Evolutionary conservation across 2,113 vertebrate species (phyloP).

Genomic region (Montifringilla adamsi): DNA sequence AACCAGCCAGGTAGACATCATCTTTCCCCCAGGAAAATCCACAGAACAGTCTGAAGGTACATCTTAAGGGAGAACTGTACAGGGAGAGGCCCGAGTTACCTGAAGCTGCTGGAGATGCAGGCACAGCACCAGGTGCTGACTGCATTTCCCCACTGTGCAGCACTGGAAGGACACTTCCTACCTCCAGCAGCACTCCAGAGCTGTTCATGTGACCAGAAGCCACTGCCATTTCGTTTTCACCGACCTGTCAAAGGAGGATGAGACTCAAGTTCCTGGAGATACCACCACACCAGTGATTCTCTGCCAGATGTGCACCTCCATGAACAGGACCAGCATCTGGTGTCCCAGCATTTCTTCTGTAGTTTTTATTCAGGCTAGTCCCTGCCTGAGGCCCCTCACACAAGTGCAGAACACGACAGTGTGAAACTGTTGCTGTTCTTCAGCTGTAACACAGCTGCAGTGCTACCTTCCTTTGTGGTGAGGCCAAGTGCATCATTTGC

Average conservation of each 20-base stretch:
- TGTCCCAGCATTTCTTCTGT: not conserved
- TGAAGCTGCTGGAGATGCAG: constrained; percentile 85
- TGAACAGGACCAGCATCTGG: not conserved
- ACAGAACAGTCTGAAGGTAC: not conserved
- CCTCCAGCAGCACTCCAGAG: constrained; percentile 84
- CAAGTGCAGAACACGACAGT: not conserved
- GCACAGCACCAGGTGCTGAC: constrained; percentile 76
- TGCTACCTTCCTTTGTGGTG: not conserved
- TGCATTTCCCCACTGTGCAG: constrained; percentile 87
- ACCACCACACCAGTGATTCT: not conserved
- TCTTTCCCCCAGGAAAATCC: not conserved
- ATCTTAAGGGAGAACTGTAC: not conserved
- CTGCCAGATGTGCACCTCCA: not conserved
- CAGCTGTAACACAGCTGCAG: not conserved
- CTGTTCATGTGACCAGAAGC: constrained; percentile 73
- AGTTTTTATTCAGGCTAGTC: not conserved
- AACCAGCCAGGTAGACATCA: not conserved
- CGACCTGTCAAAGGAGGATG: constrained; percentile 75
- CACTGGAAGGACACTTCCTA: constrained; percentile 84
- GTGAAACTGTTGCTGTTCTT: not conserved
- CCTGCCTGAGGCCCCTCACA: not conserved
- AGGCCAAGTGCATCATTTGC: not conserved
- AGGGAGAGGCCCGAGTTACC: constrained; percentile 68
- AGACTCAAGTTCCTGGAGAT: constrained; percentile 53
- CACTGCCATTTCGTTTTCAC: constrained; percentile 78